Percentiles rank a stretch among this genome's conserved stretches.
phyloP scores from a whole-genome alignment of 2,113 vertebrate genomes.

The Nerophis lumbriciformis region DNA sequence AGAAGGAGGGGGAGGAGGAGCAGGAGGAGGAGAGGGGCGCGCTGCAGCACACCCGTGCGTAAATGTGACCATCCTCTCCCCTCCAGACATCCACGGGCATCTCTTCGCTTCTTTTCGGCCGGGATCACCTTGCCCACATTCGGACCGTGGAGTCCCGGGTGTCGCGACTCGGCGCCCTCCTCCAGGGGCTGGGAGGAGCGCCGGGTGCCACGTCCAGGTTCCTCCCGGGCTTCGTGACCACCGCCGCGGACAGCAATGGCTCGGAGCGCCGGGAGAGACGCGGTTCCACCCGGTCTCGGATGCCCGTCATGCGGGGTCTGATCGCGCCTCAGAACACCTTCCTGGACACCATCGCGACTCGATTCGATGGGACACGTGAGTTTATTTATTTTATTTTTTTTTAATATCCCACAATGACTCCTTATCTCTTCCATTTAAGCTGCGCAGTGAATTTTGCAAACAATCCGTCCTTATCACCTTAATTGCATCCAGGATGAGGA shows the following conservation, averaged over 20 bases:
- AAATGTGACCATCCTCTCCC: constrained; percentile 47
- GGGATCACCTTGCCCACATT: constrained; percentile 27
- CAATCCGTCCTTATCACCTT: not conserved
- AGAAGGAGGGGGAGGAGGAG: constrained; percentile 1
- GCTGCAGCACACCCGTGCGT: constrained; percentile 46
- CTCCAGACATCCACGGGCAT: constrained; percentile 22
- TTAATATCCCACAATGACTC: not conserved
- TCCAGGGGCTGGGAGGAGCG: constrained; percentile 64
- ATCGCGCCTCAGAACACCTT: constrained; percentile 69
- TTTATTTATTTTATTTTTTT: constrained; percentile 11
- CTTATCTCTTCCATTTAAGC: not conserved
- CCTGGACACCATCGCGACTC: constrained; percentile 69
- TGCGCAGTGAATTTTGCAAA: constrained; percentile 6
- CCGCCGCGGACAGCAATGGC: constrained; percentile 46
- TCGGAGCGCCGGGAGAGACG: constrained; percentile 64
- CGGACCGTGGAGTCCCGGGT: constrained; percentile 63
- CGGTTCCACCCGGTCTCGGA: constrained; percentile 62
- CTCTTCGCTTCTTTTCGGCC: constrained; percentile 20
- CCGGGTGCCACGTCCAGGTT: constrained; percentile 58
- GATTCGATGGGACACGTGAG: constrained; percentile 71
- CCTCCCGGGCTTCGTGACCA: constrained; percentile 62
- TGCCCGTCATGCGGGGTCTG: constrained; percentile 66
- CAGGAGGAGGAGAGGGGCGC: constrained; percentile 18
- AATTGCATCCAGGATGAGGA: not conserved
- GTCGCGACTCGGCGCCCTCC: constrained; percentile 65